A percentile compares a stretch with the other conserved stretches of the same genome.
Conservation (phyloP, 2,888 invertebrate genomes). For the Neoascia interrupta region DNA sequence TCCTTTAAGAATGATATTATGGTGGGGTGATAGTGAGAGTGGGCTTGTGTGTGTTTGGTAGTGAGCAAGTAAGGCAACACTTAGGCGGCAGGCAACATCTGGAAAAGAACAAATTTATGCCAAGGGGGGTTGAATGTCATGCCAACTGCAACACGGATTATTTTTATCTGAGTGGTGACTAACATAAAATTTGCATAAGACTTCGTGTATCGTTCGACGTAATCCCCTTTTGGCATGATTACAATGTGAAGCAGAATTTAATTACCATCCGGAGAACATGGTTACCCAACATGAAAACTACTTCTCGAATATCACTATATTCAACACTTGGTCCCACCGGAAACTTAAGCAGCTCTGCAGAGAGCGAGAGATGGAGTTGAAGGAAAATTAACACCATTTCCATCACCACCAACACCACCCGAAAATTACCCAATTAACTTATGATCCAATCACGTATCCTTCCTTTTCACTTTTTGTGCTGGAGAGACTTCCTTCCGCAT, state of each 20-base stretch:
- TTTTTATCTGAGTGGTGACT: slow-evolving; percentile 23
- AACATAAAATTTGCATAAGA: slow-evolving; percentile 47
- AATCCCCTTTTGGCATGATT: slow-evolving; percentile 49
- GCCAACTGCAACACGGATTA: slow-evolving; percentile 40
- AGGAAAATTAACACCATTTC: slow-evolving; percentile 58
- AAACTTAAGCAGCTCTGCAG: slow-evolving; percentile 54
- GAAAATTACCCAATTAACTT: slow-evolving; percentile 67
- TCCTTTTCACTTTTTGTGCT: slow-evolving; percentile 12
- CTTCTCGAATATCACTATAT: slow-evolving; percentile 44
- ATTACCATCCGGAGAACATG: slow-evolving; percentile 40
- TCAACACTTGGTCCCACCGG: slow-evolving; percentile 40
- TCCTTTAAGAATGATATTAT: neutral
- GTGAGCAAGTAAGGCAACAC: too few relatives aligned
- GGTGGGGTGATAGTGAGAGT: neutral
- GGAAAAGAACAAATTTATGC: slow-evolving; percentile 31
- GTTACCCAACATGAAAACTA: slow-evolving; percentile 20
- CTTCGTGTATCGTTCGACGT: slow-evolving; percentile 44
- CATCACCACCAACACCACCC: slow-evolving; percentile 52
- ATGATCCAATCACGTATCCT: slow-evolving; percentile 62
- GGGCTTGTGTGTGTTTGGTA: too few relatives aligned
- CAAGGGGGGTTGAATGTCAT: neutral
- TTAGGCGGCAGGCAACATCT: slow-evolving; percentile 19
- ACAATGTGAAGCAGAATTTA: slow-evolving; percentile 49
- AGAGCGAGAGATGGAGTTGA: slow-evolving; percentile 20
- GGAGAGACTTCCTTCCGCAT: slow-evolving; percentile 45